Percentiles rank a stretch among this genome's conserved stretches.
phyloP scores from a whole-genome alignment of 2,888 invertebrate species.

The Aphidoletes aphidimyza region DNA sequence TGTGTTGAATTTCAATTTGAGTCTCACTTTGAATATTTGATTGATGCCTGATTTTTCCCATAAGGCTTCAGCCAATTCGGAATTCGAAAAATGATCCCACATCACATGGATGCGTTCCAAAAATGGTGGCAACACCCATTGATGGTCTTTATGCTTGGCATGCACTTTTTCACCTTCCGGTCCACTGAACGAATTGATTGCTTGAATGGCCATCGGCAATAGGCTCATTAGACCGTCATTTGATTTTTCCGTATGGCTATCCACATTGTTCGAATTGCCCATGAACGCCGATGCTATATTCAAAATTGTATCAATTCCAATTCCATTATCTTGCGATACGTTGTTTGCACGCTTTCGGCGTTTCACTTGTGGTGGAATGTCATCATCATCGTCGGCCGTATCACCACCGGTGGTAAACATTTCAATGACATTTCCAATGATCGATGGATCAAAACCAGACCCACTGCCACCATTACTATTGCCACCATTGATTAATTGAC shows the following conservation, averaged over 20 bases:
- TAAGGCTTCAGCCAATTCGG: slow-evolving; percentile 79
- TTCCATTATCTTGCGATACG: slow-evolving; percentile 64
- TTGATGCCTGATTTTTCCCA: slow-evolving; percentile 80
- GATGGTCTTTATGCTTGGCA: slow-evolving; percentile 75
- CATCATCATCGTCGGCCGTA: slow-evolving; percentile 60
- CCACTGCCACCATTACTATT: slow-evolving; percentile 66
- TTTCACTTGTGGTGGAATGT: slow-evolving; percentile 13
- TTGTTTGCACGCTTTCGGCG: slow-evolving; percentile 59
- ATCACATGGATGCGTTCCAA: slow-evolving; percentile 76
- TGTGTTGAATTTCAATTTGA: too few relatives aligned
- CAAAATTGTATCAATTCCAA: slow-evolving; percentile 70
- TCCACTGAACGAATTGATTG: slow-evolving; percentile 72
- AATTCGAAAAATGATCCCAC: slow-evolving; percentile 83
- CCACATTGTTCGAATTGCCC: slow-evolving; percentile 65
- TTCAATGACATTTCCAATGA: slow-evolving; percentile 71
- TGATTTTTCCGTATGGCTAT: slow-evolving; percentile 58
- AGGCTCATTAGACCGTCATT: slow-evolving; percentile 67
- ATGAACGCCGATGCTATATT: slow-evolving; percentile 70
- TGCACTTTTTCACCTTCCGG: slow-evolving; percentile 72
- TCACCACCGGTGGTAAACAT: slow-evolving; percentile 66
- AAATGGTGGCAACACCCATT: slow-evolving; percentile 78
- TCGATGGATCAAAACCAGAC: slow-evolving; percentile 70
- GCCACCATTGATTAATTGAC: slow-evolving; percentile 63
- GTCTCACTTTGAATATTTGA: slow-evolving; percentile 70
- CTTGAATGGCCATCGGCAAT: slow-evolving; percentile 76